Conservation (phyloP, 2,888 invertebrate species). For the Tachina grossa region DNA sequence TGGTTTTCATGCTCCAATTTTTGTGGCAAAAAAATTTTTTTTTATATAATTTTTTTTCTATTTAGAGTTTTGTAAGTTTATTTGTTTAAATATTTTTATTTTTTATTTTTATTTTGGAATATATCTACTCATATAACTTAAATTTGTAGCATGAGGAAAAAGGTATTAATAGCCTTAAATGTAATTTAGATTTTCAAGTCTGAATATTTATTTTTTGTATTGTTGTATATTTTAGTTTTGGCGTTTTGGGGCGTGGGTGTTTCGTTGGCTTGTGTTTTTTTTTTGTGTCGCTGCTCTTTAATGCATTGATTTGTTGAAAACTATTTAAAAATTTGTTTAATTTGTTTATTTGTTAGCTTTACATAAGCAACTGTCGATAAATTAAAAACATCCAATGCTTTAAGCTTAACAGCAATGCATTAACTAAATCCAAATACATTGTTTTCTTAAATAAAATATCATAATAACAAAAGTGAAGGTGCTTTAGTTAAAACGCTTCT, state of each 20-base stretch:
- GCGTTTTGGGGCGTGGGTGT: constrained; percentile 65
- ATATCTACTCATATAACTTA: constrained; percentile 25
- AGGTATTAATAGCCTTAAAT: constrained; percentile 44
- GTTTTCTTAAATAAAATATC: constrained; percentile 22
- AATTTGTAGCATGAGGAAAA: constrained; percentile 45
- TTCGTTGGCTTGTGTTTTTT: constrained; percentile 44
- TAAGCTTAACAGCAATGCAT: constrained; percentile 18
- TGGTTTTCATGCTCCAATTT: constrained; percentile 67
- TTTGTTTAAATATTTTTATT: constrained; percentile 57
- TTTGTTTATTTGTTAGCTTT: constrained; percentile 58
- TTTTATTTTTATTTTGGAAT: constrained; percentile 23
- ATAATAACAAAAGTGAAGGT: constrained; percentile 65
- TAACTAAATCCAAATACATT: not conserved
- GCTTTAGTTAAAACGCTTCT: constrained; percentile 27
- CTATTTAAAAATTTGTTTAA: constrained; percentile 68
- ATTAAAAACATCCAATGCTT: constrained; percentile 54
- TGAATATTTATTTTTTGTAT: constrained; percentile 8
- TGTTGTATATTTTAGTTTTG: constrained; percentile 18
- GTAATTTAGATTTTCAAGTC: constrained; percentile 17
- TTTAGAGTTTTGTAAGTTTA: constrained; percentile 30
- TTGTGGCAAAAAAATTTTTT: constrained; percentile 25
- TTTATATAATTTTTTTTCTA: constrained; percentile 4
- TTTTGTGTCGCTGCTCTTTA: constrained; percentile 22
- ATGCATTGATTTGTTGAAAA: constrained; percentile 68
- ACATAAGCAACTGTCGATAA: constrained; percentile 53